These are phyloP conservation scores for Ceratothoa steindachneri DNA, from an alignment of 2,888 invertebrate species.

Conservation along the genomic window DNA sequence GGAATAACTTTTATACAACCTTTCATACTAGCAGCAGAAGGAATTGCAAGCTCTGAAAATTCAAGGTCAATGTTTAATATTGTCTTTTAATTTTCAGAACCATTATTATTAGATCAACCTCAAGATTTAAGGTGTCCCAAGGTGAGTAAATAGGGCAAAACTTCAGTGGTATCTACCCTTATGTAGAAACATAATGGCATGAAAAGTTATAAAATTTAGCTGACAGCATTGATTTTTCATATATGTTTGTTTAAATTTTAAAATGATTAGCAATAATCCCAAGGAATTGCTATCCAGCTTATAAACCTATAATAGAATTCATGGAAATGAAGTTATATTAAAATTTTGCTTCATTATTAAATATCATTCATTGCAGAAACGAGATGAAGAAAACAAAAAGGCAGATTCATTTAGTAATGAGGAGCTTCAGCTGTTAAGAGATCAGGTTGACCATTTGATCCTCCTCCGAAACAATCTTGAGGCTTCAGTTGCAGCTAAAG, in stretches of 20 bases:
- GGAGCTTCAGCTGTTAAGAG: conserved; percentile 16
- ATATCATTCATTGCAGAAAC: not conserved
- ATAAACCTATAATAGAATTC: no score
- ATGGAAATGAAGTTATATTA: no score
- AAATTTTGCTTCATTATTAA: not conserved
- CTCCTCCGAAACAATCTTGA: conserved; percentile 35
- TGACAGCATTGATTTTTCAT: not conserved
- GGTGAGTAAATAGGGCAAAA: not conserved
- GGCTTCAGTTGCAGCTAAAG: conserved; percentile 20
- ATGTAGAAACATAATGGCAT: no score
- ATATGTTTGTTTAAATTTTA: no score
- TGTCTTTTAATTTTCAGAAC: not conserved
- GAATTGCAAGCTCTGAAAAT: no score
- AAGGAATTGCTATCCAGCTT: no score
- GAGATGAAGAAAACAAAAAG: not conserved
- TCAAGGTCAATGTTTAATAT: no score
- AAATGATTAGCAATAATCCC: no score
- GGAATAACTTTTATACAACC: no score
- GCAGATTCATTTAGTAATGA: not conserved
- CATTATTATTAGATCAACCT: not conserved
- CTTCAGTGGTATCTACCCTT: no score
- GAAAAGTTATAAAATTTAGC: no score
- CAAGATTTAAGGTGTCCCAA: not conserved
- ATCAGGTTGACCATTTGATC: conserved; percentile 30
- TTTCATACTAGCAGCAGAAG: no score